Evolutionary conservation across 2,797 vertebrate species (phyloP).

Genomic region (Xerus rutilus): DNA sequence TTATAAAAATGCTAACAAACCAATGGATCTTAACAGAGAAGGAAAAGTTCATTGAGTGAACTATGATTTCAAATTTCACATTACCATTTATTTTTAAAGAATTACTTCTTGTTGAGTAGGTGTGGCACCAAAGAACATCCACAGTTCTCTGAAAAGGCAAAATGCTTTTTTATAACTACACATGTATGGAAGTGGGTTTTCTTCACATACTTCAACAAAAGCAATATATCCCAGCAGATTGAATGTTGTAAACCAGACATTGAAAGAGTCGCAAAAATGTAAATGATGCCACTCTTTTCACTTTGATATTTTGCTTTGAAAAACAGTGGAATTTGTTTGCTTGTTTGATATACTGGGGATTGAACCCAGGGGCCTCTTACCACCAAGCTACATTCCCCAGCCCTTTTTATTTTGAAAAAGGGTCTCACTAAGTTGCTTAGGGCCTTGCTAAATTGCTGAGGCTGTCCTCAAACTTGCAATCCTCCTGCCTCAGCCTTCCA

Average conservation of each 20-base stretch:
- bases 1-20: background rate
- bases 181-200: slow-evolving; percentile 27
- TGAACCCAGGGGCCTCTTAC: no score
- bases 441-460: no score
- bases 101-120: background rate
- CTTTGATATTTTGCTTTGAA: background rate
- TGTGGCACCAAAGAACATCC: background rate
- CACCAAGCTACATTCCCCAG: no score
- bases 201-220: slow-evolving; percentile 11
- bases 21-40: background rate
- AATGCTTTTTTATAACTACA: background rate
- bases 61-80: background rate
- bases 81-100: slow-evolving; percentile 21
- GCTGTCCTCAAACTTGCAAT: no score
- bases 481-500: no score
- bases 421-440: no score
- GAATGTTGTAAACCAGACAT: background rate
- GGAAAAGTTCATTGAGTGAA: background rate
- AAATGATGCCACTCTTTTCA: background rate
- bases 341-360: no score
- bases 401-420: no score
- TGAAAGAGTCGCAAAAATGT: background rate
- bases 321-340: background rate
- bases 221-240: background rate
- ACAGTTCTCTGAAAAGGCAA: slow-evolving; percentile 4